These are phyloP conservation scores for Vesta saturnalis DNA, from an alignment of 2,888 invertebrate species.

Conservation along the genomic window DNA sequence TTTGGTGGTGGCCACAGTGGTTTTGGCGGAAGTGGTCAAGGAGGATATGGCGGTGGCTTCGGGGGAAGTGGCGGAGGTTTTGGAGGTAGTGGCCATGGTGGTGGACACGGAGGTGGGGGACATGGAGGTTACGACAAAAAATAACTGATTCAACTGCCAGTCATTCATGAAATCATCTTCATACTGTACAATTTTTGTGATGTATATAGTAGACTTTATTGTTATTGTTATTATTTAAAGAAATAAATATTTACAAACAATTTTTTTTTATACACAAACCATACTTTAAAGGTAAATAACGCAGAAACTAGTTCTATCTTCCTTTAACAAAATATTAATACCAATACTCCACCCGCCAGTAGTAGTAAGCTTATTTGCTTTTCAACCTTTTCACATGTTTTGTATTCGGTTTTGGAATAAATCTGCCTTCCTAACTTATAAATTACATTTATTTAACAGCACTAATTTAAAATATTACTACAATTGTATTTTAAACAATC, in stretches of 20 bases:
- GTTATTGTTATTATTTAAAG: constrained; percentile 38
- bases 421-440: no score
- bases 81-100: constrained; percentile 52
- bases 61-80: constrained; percentile 38
- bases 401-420: no score
- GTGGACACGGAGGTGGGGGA: constrained; percentile 56
- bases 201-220: constrained; percentile 44
- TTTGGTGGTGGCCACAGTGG: constrained; percentile 38
- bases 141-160: constrained; percentile 31
- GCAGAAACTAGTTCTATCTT: no score
- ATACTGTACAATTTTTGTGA: constrained; percentile 37
- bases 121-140: constrained; percentile 32
- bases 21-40: constrained; percentile 57
- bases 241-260: constrained; percentile 17
- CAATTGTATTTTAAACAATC: no score
- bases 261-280: no score
- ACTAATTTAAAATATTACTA: no score
- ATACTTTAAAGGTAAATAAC: no score
- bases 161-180: not conserved
- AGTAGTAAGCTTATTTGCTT: no score
- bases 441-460: no score
- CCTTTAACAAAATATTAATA: no score
- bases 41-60: constrained; percentile 41
- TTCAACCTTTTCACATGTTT: no score
- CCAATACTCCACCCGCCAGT: no score